phyloP scores from a whole-genome alignment of 2,888 invertebrate genomes.

The Incurvaria masculella region DNA sequence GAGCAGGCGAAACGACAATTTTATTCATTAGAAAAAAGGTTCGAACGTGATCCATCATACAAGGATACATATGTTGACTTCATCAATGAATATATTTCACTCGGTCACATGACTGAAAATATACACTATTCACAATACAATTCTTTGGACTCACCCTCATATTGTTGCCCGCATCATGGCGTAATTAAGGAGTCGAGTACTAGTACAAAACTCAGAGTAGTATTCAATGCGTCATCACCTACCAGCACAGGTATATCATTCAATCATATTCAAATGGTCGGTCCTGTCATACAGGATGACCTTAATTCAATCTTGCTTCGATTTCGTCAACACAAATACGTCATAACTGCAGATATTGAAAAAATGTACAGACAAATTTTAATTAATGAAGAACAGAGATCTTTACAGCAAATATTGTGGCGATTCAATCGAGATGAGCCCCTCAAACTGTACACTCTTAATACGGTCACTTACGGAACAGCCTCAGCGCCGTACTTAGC shows the following conservation, averaged over 20 bases:
- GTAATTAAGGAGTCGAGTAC: constrained; percentile 7
- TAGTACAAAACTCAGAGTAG: constrained; percentile 9
- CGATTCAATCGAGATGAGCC: not conserved
- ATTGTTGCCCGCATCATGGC: constrained; percentile 10
- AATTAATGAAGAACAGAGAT: constrained; percentile 6
- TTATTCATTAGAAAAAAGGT: constrained; percentile 1
- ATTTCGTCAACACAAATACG: constrained; percentile 10
- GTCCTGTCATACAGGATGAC: constrained; percentile 5
- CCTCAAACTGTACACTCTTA: not conserved
- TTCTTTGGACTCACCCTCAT: not conserved
- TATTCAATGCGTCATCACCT: constrained; percentile 6
- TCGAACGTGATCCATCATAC: not conserved
- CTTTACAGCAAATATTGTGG: constrained; percentile 11
- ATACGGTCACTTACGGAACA: constrained; percentile 2
- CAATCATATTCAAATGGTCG: constrained; percentile 3
- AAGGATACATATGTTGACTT: constrained; percentile 1
- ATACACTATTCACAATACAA: not conserved
- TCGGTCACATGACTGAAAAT: constrained; percentile 4
- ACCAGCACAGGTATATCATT: constrained; percentile 7
- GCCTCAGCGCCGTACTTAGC: not conserved
- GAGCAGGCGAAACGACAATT: constrained; percentile 1
- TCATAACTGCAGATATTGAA: constrained; percentile 7
- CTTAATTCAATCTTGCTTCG: constrained; percentile 4
- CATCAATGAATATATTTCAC: constrained; percentile 3
- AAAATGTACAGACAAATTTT: constrained; percentile 12